Base-by-base conservation (phyloP, 2,888 invertebrate species). In the Troides helena region DNA sequence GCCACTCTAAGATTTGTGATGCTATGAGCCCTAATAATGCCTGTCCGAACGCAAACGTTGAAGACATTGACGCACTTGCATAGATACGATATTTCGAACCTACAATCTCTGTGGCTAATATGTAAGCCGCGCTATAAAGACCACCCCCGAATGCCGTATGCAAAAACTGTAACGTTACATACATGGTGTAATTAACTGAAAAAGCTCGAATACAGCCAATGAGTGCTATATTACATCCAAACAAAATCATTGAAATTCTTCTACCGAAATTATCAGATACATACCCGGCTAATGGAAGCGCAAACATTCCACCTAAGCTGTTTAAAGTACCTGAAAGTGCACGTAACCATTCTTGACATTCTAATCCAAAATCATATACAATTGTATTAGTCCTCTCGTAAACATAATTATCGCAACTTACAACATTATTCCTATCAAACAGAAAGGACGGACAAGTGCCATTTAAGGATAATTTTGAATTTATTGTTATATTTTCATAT, bases 321-420 rank as follows among this genome's bases (percentile, higher is more conserved):
- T 95, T 95, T 17, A 96, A 86, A n/a, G 96, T 96, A 4, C 96
- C 96, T 46, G 96, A 94, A 71, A 96, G 82, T 7, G 96, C 94
- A 73, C 96, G 86, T 77, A 95, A 94, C 96, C 96, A 96, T 93
- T 91, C 93, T 68, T 94, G 89, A 75, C 93, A 93, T 75, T 88
- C 88, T 69, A 92, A 78, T 74, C 84, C 82, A 71, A 91, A 91
- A 72, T 91, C 91, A 74, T 87, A 91, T 43, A 91, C 90, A 18
- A 86, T 83, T 5, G 87, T 85, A 72, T 92, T 90, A 7, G 83
- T 89, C 73, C 83, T 85, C 61, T 83, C 85, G 72, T 88, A 84
- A 23, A 91, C 82, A 71, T 84, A 91, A 56, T 72, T 77, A 18
- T 90, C 87, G 74, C 91, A 92, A 30, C 79, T 73, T 72, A 85